These are phyloP conservation scores for Diadumene lineata DNA, from an alignment of 92 coral and sea anemone species.

Conservation along the genomic window DNA sequence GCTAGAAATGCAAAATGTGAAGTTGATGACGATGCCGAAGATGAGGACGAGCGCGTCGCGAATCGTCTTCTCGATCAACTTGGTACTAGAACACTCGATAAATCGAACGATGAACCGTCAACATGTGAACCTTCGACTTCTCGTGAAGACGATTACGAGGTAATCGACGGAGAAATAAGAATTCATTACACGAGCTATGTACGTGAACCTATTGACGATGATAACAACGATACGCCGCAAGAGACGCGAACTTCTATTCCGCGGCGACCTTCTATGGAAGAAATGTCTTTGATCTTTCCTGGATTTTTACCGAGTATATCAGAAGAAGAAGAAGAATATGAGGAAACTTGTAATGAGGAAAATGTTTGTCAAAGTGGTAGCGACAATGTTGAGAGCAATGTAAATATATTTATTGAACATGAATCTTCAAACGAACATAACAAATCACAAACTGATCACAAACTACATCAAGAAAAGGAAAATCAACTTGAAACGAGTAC, in stretches of 20 bases:
- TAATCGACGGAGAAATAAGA: slow-evolving; percentile 83
- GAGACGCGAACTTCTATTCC: slow-evolving; percentile 20
- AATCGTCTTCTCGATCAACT: slow-evolving; percentile 60
- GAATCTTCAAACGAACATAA: background rate
- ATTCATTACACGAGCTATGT: slow-evolving; percentile 74
- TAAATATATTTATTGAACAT: slow-evolving; percentile 16
- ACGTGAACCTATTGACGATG: slow-evolving; percentile 42
- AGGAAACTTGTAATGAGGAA: slow-evolving; percentile 3
- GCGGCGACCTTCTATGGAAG: slow-evolving; percentile 85
- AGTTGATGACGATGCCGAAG: slow-evolving; percentile 37
- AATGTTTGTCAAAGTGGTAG: slow-evolving; percentile 7
- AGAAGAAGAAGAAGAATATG: slow-evolving; percentile 79
- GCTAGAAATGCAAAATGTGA: slow-evolving; percentile 39
- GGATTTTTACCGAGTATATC: slow-evolving; percentile 81
- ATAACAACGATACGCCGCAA: slow-evolving; percentile 8
- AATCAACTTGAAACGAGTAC: background rate
- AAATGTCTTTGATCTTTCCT: slow-evolving; percentile 86
- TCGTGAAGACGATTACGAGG: slow-evolving; percentile 37
- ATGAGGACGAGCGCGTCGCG: slow-evolving; percentile 71
- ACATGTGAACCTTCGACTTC: slow-evolving; percentile 29
- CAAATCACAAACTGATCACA: background rate
- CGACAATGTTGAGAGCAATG: slow-evolving; percentile 16
- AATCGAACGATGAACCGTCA: slow-evolving; percentile 8
- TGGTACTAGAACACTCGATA: slow-evolving; percentile 24
- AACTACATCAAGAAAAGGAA: background rate